Evolutionary conservation across 2,888 invertebrate genomes (phyloP).

Genomic region (Beris chalybata): DNA sequence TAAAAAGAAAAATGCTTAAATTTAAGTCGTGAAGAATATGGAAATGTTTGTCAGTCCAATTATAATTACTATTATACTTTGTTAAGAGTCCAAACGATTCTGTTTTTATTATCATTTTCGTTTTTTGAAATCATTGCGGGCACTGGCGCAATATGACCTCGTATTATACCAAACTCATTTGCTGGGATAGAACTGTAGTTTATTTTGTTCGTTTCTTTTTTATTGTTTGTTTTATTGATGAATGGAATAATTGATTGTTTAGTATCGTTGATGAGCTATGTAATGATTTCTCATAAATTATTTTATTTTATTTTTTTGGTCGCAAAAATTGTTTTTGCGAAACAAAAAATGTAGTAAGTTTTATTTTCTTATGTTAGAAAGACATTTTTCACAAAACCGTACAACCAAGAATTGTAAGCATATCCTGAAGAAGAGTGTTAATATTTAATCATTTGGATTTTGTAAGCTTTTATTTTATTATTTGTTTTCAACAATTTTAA

Average conservation of each 20-base stretch:
- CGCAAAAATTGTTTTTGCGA: too few relatives aligned
- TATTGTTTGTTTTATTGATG: too few relatives aligned
- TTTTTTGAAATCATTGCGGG: background rate
- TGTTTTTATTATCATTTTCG: slow-evolving; percentile 24
- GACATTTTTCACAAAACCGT: too few relatives aligned
- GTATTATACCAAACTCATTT: slow-evolving; percentile 7
- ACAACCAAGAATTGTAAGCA: slow-evolving; percentile 16
- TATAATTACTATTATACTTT: slow-evolving; percentile 25
- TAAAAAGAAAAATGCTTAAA: slow-evolving; percentile 5
- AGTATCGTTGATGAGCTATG: too few relatives aligned
- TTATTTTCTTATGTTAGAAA: too few relatives aligned
- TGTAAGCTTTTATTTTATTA: too few relatives aligned
- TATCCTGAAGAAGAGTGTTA: background rate
- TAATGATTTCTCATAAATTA: too few relatives aligned
- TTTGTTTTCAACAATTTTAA: too few relatives aligned
- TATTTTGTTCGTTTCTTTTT: slow-evolving; percentile 7
- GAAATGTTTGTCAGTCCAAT: slow-evolving; percentile 5
- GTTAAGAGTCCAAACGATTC: slow-evolving; percentile 13
- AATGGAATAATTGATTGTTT: too few relatives aligned
- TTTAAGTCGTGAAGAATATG: background rate
- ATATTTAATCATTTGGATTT: too few relatives aligned
- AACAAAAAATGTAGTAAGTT: too few relatives aligned
- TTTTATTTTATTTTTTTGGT: too few relatives aligned
- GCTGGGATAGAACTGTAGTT: slow-evolving; percentile 1
- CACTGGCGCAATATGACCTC: background rate